Evolutionary conservation across 2,113 vertebrate species (phyloP).

Genomic region (Sisor rabdophorus): DNA sequence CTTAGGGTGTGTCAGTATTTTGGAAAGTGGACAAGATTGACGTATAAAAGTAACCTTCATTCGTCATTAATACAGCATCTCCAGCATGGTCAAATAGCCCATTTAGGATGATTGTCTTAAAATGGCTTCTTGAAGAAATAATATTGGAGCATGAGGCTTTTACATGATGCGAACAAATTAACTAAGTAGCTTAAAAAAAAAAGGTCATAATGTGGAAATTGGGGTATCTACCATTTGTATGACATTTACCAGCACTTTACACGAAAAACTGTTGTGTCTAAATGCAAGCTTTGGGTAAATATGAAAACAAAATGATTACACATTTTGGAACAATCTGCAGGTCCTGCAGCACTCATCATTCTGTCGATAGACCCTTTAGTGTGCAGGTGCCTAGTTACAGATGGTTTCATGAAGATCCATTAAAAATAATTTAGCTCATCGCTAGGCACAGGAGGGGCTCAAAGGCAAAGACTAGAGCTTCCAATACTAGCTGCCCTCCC

Average conservation of each 20-base stretch:
- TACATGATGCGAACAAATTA: slow-evolving; percentile 18
- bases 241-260: background rate
- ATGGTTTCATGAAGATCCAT: slow-evolving; percentile 79
- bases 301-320: slow-evolving; percentile 72
- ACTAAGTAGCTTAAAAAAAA: background rate
- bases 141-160: slow-evolving; percentile 38
- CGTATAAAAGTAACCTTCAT: slow-evolving; percentile 70
- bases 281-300: slow-evolving; percentile 31
- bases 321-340: slow-evolving; percentile 71
- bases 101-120: slow-evolving; percentile 61
- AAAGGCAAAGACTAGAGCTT: slow-evolving; percentile 53
- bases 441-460: slow-evolving; percentile 69
- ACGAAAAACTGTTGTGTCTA: background rate
- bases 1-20: slow-evolving; percentile 58
- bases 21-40: slow-evolving; percentile 63
- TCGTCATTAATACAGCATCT: slow-evolving; percentile 60
- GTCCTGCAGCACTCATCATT: slow-evolving; percentile 72
- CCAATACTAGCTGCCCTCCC: slow-evolving; percentile 30
- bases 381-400: slow-evolving; percentile 73
- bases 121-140: slow-evolving; percentile 48
- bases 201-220: background rate
- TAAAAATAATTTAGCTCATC: slow-evolving; percentile 77
- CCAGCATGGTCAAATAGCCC: slow-evolving; percentile 61
- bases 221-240: background rate
- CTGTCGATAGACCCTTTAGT: slow-evolving; percentile 72